Base-by-base conservation (phyloP, 2,797 vertebrate genomes). In the Poeciliopsis presidionis region DNA sequence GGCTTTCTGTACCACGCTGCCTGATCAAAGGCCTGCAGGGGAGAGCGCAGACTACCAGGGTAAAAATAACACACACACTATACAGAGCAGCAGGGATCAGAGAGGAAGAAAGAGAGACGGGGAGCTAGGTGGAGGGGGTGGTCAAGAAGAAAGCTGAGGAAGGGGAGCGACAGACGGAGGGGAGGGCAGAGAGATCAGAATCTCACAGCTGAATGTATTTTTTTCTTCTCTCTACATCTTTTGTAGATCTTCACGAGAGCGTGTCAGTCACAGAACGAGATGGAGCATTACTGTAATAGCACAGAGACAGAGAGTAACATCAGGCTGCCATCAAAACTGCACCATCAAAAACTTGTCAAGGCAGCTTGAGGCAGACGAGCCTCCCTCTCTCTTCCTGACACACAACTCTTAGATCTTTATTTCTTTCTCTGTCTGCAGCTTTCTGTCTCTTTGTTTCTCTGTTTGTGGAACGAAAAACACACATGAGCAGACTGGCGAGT, bases 1-100 rank as follows among this genome's bases (percentile, higher is more conserved):
- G 82, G 83, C 84, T 86, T 86, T 89, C 89, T 88, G 82, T 75
- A 39, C 81, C 28, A 83, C 85, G 87, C 87, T 84, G 73, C 61
- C 87, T 86, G 92, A 93, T 93, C 91, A 91, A 90, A 94, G 92
- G 87, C 87, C 91, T 92, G 89, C 87, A 90, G 89, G 89, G 83
- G 84, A 87, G 89, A 82, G 83, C 86, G 84, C 79, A 70, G 87
- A 84, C 86, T 88, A 90, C 71, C 84, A 78, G 86, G 82, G 92
- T 93, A 93, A 94, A 94, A 92, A 94, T 91, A 92, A 92, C 91
- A 90, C 84, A 77, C 85, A 82, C 80, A 83, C 88, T 80, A 84
- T 63, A 90, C 72, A 33, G 76, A 89, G 82, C 86, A 89, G 85
- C 82, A 86, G 83, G 89, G 84, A 79, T 82, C 83, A 83, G 57